Evolutionary conservation across 2,888 invertebrate species (phyloP), one percentile per base, ranked within the genome.

Genomic region (Orgyia antiqua): DNA sequence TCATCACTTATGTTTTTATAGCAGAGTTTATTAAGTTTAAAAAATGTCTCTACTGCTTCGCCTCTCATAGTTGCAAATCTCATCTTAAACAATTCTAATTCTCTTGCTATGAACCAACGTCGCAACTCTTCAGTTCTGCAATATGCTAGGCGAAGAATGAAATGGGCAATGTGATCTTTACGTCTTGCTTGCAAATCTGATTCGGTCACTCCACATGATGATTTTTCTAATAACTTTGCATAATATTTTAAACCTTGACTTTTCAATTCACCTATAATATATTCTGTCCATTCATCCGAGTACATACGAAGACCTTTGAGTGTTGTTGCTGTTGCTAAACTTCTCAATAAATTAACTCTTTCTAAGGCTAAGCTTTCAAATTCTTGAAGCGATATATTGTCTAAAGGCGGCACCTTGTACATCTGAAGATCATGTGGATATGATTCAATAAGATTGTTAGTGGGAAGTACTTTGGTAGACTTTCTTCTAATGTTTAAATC

Each of bases 111-210:
- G 65, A 97, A 97, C 98, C 99, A 99, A 36, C 89, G 89, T 17
- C 94, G 87, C 19, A 96, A 82, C 33, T 98, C 97, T 47, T 94
- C 94, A 11, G 93, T 92, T 57, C 94, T 89, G 64, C 97, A 98
- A 73, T 96, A 98, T 0, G 96, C 96, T 34, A 99, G 75, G 33
- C 98, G 88, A 2, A 99, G 84, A 52, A 98, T 94, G 68, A 94
- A 98, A 72, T 99, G 99, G 1, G 98, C 96, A 29, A 98, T 89
- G 58, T 95, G 93, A 74, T 99, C 99, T 40, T 90, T 89, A 17
- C 89, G 88, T 32, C 94, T 88, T 1, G 90, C 89, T 61, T 91
- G 89, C 24, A 91, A 65, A 58, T 93, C 92, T 1, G 76, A 61
- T 39, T 92, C 91, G 8, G 80, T 82, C 21, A 88, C 87, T 4